These are phyloP conservation scores for Trichogramma evanescens DNA, from an alignment of 2,888 invertebrate species.

Conservation along the genomic window DNA sequence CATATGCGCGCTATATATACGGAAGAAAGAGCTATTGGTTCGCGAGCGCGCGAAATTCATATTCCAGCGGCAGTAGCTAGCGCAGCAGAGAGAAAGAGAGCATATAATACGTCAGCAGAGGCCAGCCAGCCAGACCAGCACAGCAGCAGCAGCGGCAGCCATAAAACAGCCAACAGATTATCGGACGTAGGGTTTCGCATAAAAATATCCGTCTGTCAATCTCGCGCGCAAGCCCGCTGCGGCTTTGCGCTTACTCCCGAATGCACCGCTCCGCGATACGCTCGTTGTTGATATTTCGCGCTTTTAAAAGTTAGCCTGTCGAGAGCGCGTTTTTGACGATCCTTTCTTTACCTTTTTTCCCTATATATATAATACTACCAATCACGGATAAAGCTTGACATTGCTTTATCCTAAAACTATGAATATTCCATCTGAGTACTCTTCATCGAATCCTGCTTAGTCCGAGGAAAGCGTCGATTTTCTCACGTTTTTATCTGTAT, in stretches of 20 bases:
- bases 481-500: constrained; percentile 18
- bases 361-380: not conserved
- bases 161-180: constrained; percentile 43
- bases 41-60: constrained; percentile 15
- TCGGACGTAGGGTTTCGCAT: constrained; percentile 42
- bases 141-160: constrained; percentile 31
- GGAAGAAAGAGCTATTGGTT: too few species aligned
- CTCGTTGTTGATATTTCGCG: constrained; percentile 11
- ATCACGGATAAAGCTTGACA: not conserved
- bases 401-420: not conserved
- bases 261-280: not conserved
- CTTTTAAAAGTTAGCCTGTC: constrained; percentile 14
- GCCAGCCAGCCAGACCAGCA: constrained; percentile 31
- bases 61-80: not conserved
- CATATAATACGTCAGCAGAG: constrained; percentile 26
- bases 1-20: not conserved
- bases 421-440: not conserved
- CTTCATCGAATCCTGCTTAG: not conserved
- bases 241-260: not conserved
- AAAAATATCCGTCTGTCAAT: constrained; percentile 44
- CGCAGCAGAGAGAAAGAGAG: not conserved
- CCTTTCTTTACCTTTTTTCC: not conserved
- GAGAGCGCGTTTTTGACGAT: not conserved
- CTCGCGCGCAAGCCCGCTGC: constrained; percentile 17
- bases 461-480: not conserved